Evolutionary conservation across 37 sponge, comb jelly and placozoan genomes (phyloP), one percentile per base, ranked within the genome.

Genomic region (Dysidea cf. avara): DNA sequence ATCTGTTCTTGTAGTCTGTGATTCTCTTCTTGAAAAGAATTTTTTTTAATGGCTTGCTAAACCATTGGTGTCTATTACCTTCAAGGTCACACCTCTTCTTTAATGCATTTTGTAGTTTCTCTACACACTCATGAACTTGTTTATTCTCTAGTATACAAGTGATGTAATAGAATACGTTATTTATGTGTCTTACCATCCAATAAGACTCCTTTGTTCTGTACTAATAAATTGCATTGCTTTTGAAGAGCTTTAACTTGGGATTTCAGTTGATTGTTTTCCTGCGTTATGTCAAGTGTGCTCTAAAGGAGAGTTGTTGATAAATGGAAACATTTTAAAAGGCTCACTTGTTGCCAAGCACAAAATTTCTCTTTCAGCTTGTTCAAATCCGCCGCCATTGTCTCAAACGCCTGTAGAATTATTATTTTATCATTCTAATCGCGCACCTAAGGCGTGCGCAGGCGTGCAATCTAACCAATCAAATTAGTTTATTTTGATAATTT

Each of bases 21-120:
- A 66, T 87, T 87, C 61, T 85, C 86, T 12, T 53, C 80, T 85
- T 17, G 21, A 37, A 22, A 4, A 46, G 39, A 14, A 55, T 20
- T 52, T 38, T 43, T 18, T 61, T 22, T 43, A 61, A 26, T 36
- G 38, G 39, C n/a, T n/a, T n/a, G n/a, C n/a, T 5, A 38, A 35
- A 25, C 14, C 4, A 63, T 36, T 11, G 18, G 40, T n/a, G 5
- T 25, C 68, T 66, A 38, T 43, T 73, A 72, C 74, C 74, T 57
- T 81, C 74, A 39, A 81, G 40, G 22, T 81, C 58, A 32, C 82
- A 81, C 57, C 82, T 71, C 58, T 73, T 64, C 14, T 51, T 3
- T 46, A 82, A 29, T 9, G 51, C 40, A 11, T 39, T 50, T 36
- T 82, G 83, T 20, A 82, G 74, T 39, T 30, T 82, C 16, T 74